Evolutionary conservation across 2,797 vertebrate species (phyloP), one percentile per base, ranked within the genome.

Genomic region (Lepilemur ruficaudatus): DNA sequence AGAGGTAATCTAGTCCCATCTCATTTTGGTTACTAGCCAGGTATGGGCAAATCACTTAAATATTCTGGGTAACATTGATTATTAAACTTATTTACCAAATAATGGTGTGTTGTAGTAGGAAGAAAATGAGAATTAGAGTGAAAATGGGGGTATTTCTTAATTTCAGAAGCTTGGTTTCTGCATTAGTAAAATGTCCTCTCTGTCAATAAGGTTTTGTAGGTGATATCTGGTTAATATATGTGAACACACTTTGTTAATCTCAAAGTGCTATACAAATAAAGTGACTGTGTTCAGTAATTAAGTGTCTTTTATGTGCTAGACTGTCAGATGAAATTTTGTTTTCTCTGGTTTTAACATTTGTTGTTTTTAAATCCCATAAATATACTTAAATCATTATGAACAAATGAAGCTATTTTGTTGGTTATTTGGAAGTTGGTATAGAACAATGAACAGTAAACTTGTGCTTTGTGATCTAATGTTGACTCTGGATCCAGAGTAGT

Each of bases 151-250:
- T 75, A 43, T 89, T 72, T 83, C 61, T 92, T 76, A 70, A 73
- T 89, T 85, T 96, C 12, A 83, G 63, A 87, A 96, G 82, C 48
- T 41, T 78, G 13, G 14, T 94, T 76, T 72, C 18, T n/a, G 30
- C 5, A 43, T 83, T 95, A 87, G 23, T 91, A 73, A 93, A 96
- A 91, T 88, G 57, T 35, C 11, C 3, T 50, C 20, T 72, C 32
- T 78, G 8, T 92, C 57, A 69, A 1, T 23, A 91, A 78, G 22
- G 11, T 59, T 93, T 91, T 83, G 22, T 85, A 69, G 18, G 35
- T 70, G n/a, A 78, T 50, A 67, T 75, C 28, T 86, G 69, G 30
- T 18, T 85, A 84, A 63, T 59, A n/a, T 48, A 30, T 57, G 46
- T 57, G 55, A 87, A 83, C 67, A 72, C 35, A 73, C n/a, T 76